Evolutionary conservation across 2,113 vertebrate species (phyloP), one percentile per base, ranked within the genome.

Genomic region (Lethenteron camtschaticum): DNA sequence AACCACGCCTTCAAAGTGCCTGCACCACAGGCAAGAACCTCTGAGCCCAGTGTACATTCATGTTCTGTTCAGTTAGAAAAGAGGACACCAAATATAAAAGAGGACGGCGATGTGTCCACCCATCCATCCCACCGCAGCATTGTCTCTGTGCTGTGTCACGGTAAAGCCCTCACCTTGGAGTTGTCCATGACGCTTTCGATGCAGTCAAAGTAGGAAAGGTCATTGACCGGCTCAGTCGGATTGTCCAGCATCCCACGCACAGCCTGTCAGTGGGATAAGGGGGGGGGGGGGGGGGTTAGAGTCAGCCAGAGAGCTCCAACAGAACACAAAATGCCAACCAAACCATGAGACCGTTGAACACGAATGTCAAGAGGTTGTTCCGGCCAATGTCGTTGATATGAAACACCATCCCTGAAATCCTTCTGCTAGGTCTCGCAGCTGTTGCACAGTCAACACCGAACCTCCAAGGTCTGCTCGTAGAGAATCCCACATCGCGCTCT

Each of bases 121-220:
- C 63, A 16, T 7, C 11, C 60, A 60, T 10, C 41, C 11, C 56
- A 7, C 24, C 10, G 63, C n/a, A 66, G 63, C 8, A 66, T 66
- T 9, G n/a, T 11, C 63, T 3, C 2, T 11, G 63, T 16, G 10
- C 2, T 11, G 63, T 16, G 63, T 66, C 63, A 41, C 41, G 41
- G 41, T 6, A 41, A 41, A 41, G 41, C 41, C 41, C 72, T 79
- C 81, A 97, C 94, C 88, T 99, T 99, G 56, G 94, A 99, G 76
- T 97, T 99, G 75, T 99, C 92, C 92, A 99, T 99, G 72, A 99
- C 92, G 0, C 91, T 87, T 74, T 99, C 94, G 55, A 99, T 99
- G 79, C 92, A 99, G 77, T 99, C 94, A 71, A 99, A 99, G 76
- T 99, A 99, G 0, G 94, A 99, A 66, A 97, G 87, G 74, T 99